Evolutionary conservation across 2,888 invertebrate genomes (phyloP), one percentile per base, ranked within the genome.

Genomic region (Phyto melanocephala): DNA sequence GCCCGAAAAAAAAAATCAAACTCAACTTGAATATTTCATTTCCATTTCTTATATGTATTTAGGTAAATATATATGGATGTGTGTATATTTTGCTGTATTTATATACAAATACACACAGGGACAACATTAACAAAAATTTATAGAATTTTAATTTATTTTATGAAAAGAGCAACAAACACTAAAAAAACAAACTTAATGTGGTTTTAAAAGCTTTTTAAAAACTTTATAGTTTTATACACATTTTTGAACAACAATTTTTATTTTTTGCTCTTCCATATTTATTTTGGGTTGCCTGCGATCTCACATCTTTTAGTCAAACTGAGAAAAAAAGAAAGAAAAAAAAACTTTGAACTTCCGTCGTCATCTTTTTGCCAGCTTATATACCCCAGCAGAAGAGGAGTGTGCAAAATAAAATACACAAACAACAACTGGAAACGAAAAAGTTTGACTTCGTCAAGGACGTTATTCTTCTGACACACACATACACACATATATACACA

Each of bases 181-280:
- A 37, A 22, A 28, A 50, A 52, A 67, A 67, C 20, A 35, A 67
- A 67, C 22, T 33, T 56, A 70, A 70, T 75, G 54, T 35, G 65
- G 56, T 75, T 65, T 65, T 56, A 76, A 76, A 76, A 76, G 76
- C 60, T 68, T 76, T 68, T 76, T 52, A 42, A 76, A 50, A 76
- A 60, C 17, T 67, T 68, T 58, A 58, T 42, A 47, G 24, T 67
- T 76, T 65, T 50, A 15, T 52, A 47, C 24, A 54, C 37, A 33
- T 20, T n/a, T 50, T 28, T 28, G 4, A 28, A 5, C 6, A 5
- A 28, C 6, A 5, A 5, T 28, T 3, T 28, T 28, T 28, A 28
- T 28, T 28, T 28, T 28, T 40, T 50, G 4, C 11, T 13, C 8
- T 17, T n/a, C 50, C 50, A 24, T 67, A 17, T 33, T 52, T 71